A percentile compares a stretch with the other conserved stretches of the same genome.
phyloP scores from a whole-genome alignment of 1,140 invertebrate genomes.

The Diorhabda sublineata region DNA sequence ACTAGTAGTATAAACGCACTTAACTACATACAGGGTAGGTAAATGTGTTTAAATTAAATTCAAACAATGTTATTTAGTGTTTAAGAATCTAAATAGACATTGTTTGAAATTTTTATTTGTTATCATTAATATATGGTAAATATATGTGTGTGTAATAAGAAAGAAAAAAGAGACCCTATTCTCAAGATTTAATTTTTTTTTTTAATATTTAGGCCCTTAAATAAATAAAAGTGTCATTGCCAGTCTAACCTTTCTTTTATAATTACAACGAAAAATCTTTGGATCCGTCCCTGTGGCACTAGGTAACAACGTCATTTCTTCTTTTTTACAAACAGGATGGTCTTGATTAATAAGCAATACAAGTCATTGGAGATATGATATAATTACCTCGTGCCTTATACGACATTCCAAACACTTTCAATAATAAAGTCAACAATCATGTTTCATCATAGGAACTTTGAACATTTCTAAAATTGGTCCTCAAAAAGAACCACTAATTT shows the following conservation, averaged over 20 bases:
- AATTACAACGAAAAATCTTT: background rate
- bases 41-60: too few species aligned
- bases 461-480: constrained; percentile 42
- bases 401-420: constrained; percentile 4
- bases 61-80: too few species aligned
- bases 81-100: too few species aligned
- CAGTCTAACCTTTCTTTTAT: constrained; percentile 19
- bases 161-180: constrained; percentile 37
- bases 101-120: too few species aligned
- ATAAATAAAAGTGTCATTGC: constrained; percentile 33
- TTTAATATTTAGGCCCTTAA: constrained; percentile 32
- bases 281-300: background rate
- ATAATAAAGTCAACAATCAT: constrained; percentile 31
- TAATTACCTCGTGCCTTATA: background rate
- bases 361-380: background rate
- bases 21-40: too few species aligned
- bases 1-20: too few species aligned
- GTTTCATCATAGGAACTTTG: constrained; percentile 42
- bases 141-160: constrained; percentile 37
- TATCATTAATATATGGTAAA: constrained; percentile 22
- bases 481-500: constrained; percentile 42
- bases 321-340: background rate
- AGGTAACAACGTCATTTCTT: background rate
- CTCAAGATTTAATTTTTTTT: constrained; percentile 13
- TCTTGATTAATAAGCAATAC: too few species aligned